Conservation (phyloP, 2,797 vertebrate genomes). For the Triplophysa bombifrons region DNA sequence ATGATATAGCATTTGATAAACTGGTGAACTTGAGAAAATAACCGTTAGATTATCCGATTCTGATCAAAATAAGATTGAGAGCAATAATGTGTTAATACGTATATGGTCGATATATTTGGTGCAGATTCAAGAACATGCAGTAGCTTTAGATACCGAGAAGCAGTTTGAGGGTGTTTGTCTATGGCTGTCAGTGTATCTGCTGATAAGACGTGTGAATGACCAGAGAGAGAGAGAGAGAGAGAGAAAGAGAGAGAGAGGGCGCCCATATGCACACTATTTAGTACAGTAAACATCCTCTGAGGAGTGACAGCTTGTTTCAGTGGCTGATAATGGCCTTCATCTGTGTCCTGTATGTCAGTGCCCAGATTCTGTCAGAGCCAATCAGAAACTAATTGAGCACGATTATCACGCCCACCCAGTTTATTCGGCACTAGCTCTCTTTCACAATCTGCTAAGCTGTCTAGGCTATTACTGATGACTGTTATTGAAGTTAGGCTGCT, state of each 20-base stretch:
- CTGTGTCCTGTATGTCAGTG: slow-evolving; percentile 87
- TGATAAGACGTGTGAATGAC: slow-evolving; percentile 30
- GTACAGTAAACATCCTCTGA: slow-evolving; percentile 78
- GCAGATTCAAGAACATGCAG: background rate
- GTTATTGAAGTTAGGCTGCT: background rate
- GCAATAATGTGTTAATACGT: background rate
- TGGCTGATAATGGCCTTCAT: slow-evolving; percentile 84
- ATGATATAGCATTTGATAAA: no score
- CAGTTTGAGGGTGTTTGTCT: slow-evolving; percentile 24
- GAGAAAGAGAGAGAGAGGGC: slow-evolving; percentile 35
- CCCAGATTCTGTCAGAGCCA: slow-evolving; percentile 90
- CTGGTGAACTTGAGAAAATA: no score
- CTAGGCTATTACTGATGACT: background rate
- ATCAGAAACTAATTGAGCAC: slow-evolving; percentile 87
- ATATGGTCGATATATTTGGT: background rate
- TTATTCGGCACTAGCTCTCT: slow-evolving; percentile 11
- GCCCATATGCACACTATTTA: slow-evolving; percentile 52
- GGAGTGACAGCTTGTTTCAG: slow-evolving; percentile 91
- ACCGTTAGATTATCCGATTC: no score
- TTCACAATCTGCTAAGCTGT: background rate
- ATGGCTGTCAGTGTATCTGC: slow-evolving; percentile 24
- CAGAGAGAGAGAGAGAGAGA: slow-evolving; percentile 3
- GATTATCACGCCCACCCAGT: slow-evolving; percentile 77
- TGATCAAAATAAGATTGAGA: no score
- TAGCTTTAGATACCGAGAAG: background rate